Evolutionary conservation across 64 coral and sea anemone genomes (phyloP), one percentile per base, ranked within the genome.

Genomic region (Actinia tenebrosa): DNA sequence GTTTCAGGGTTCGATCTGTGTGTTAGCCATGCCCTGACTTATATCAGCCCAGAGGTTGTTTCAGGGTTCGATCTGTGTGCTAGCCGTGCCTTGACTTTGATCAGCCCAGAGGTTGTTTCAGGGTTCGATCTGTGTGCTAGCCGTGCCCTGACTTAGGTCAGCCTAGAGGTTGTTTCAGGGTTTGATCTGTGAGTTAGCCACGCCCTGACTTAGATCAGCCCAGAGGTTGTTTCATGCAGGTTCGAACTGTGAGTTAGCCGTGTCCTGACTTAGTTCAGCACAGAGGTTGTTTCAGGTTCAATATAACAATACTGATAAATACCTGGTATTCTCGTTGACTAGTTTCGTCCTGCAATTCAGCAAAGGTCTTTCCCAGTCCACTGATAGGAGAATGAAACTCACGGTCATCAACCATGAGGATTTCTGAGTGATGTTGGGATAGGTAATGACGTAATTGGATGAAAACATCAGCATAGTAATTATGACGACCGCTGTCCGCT

Each of bases 391-490:
- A 92, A 64, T 77, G 78, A 80, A 92, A 95, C 7, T 87, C 60
- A 37, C 7, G 87, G 80, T 95, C 94, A 78, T 62, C 86, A 75
- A 63, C 85, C 3, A 50, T 89, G 53, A 95, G 84, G 58, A 89
- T 17, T 55, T 80, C 87, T 83, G 84, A 83, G 45, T 87, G 55
- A 17, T 89, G 56, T 3, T 43, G 86, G 11, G 53, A 10, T 63
- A 95, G 55, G 42, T 89, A 84, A 16, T 92, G 84, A 95, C 94
- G 94, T 89, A 95, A 66, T 46, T 92, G 89, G 18, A 95, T 83
- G 54, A 92, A 95, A 23, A 89, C 30, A 37, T 95, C 94, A 83
- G 71, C 90, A 64, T 86, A 52, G 37, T 86, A 95, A 45, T 95
- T 95, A 37, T 75, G 58, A 1, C 4, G 53, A 46, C 54, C 84